Percentiles rank a stretch among this genome's conserved stretches.
phyloP scores from a whole-genome alignment of 2,113 vertebrate species.

The Sturnus vulgaris region DNA sequence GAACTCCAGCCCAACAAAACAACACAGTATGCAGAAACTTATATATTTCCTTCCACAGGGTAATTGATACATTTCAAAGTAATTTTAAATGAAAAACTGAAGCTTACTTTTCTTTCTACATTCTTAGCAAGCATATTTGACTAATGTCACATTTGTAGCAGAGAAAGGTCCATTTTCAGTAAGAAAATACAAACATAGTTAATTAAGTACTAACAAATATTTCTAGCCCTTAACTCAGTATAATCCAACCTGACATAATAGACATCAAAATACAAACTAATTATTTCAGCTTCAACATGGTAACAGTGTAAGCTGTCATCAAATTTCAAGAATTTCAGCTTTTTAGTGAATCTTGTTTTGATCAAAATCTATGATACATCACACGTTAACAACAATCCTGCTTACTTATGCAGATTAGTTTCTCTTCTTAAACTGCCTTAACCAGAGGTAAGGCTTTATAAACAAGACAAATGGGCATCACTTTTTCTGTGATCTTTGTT shows the following conservation, averaged over 20 bases:
- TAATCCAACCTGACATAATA: not conserved
- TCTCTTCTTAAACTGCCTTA: conserved; percentile 22
- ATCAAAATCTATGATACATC: not conserved
- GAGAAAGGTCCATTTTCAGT: not conserved
- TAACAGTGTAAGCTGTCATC: not conserved
- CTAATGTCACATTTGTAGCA: not conserved
- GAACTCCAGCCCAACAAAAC: too few species aligned
- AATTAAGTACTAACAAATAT: not conserved
- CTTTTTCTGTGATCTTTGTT: conserved; percentile 13
- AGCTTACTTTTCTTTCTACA: not conserved
- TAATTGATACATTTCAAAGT: not conserved
- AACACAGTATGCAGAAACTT: not conserved
- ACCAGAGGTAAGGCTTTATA: conserved; percentile 14
- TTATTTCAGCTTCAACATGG: not conserved
- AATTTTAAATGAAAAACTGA: not conserved
- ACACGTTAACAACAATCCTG: not conserved
- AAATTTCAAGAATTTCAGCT: not conserved
- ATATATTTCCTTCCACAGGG: not conserved
- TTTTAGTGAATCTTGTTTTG: not conserved
- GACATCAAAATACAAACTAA: not conserved
- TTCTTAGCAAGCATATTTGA: not conserved
- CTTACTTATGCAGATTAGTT: conserved; percentile 35
- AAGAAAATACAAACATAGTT: not conserved
- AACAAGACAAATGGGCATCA: not conserved
- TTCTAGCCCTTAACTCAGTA: not conserved